Conservation (phyloP, 2,113 vertebrate species). For the Sapayoa aenigma region DNA sequence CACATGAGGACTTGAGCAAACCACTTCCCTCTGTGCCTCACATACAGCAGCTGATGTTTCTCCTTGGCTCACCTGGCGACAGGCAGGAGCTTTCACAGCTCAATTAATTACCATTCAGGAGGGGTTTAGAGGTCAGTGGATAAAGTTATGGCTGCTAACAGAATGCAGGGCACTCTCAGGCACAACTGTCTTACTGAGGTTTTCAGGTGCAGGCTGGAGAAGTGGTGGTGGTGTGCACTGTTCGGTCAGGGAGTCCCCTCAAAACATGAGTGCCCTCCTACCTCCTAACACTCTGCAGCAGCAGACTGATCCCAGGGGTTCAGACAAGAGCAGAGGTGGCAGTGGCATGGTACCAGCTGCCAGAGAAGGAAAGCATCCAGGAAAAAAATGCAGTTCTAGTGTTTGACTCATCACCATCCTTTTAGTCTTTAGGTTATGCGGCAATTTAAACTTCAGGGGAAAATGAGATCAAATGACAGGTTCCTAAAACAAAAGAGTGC, state of each 20-base stretch:
- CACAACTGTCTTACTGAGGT: not conserved
- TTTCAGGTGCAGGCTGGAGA: not conserved
- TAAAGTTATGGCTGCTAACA: not conserved
- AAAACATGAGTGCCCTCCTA: not conserved
- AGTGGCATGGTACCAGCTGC: not conserved
- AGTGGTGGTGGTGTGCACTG: not conserved
- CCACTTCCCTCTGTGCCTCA: not conserved
- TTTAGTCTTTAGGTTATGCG: not conserved
- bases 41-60: not conserved
- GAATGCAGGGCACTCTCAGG: not conserved
- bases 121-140: conserved; percentile 9
- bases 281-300: not conserved
- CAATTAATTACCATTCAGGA: conserved; percentile 30
- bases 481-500: not conserved
- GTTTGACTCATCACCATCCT: not conserved
- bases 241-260: not conserved
- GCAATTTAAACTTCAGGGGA: not conserved
- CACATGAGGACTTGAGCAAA: not conserved
- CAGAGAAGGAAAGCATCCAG: not conserved
- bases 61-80: not conserved
- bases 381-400: not conserved
- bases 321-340: not conserved
- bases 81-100: conserved; percentile 1
- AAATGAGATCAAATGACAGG: not conserved
- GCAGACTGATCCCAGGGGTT: not conserved